Percentiles rank a stretch among this genome's conserved stretches.
Conservation (phyloP, 2,888 invertebrate genomes). For the Lasiommata megera region DNA sequence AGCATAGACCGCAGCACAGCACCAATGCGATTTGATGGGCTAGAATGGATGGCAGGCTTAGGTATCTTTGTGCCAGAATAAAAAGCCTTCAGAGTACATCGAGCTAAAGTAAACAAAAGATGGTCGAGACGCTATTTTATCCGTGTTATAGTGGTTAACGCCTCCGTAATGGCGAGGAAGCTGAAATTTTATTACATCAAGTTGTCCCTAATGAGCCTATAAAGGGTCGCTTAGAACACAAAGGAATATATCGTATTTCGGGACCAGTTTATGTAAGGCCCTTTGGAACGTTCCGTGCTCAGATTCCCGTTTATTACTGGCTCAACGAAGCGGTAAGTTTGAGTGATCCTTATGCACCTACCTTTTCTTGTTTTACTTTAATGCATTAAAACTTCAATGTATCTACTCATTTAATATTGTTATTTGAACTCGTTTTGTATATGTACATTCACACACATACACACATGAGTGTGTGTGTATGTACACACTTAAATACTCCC, state of each 20-base stretch:
- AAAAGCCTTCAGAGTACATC: background rate
- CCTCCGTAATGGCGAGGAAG: constrained; percentile 9
- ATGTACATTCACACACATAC: too few relatives aligned
- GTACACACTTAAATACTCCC: too few relatives aligned
- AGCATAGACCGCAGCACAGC: too few relatives aligned
- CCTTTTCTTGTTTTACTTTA: background rate
- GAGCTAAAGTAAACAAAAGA: background rate
- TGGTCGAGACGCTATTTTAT: background rate
- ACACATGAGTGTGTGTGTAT: too few relatives aligned
- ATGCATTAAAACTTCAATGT: too few relatives aligned
- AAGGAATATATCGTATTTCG: constrained; percentile 25
- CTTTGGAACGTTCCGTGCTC: constrained; percentile 11
- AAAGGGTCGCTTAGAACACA: constrained; percentile 15
- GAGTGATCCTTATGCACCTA: background rate
- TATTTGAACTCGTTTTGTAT: too few relatives aligned
- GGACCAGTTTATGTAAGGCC: constrained; percentile 17
- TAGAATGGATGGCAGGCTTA: too few relatives aligned
- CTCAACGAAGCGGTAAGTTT: constrained; percentile 8
- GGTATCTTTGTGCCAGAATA: background rate
- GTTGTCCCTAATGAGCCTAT: constrained; percentile 24
- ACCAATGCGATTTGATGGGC: too few relatives aligned
- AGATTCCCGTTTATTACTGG: constrained; percentile 13
- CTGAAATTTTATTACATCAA: constrained; percentile 17
- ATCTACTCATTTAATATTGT: too few relatives aligned
- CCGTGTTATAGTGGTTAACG: constrained; percentile 1